Percentiles rank a stretch among this genome's conserved stretches.
Evolutionary conservation across 2,888 invertebrate genomes (phyloP).

Genomic region (Muscina levida): DNA sequence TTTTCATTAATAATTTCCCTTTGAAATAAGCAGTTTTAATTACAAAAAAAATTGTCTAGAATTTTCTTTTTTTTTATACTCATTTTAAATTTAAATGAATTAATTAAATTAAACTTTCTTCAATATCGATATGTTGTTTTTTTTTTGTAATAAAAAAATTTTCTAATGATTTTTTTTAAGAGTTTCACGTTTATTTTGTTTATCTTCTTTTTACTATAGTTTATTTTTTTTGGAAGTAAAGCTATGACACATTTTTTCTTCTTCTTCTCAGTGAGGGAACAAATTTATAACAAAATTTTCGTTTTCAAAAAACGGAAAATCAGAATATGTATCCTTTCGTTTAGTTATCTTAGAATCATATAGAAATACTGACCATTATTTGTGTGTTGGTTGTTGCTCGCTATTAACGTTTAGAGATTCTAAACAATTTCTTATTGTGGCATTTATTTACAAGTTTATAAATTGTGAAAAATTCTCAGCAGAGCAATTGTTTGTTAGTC

Average conservation of each 20-base stretch:
- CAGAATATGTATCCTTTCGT: background rate
- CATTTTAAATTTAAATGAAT: slow-evolving; percentile 54
- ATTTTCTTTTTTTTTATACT: slow-evolving; percentile 5
- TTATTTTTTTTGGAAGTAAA: background rate
- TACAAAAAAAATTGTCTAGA: slow-evolving; percentile 38
- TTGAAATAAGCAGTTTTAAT: slow-evolving; percentile 47
- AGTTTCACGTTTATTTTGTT: slow-evolving; percentile 7
- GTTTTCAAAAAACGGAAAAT: slow-evolving; percentile 16
- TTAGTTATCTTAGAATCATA: background rate
- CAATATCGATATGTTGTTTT: slow-evolving; percentile 67
- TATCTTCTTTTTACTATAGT: background rate
- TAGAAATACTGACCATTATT: slow-evolving; percentile 33
- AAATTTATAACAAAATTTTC: slow-evolving; percentile 15
- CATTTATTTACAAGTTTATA: slow-evolving; percentile 55
- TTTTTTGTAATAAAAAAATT: slow-evolving; percentile 56
- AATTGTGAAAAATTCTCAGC: slow-evolving; percentile 29
- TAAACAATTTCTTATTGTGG: slow-evolving; percentile 25
- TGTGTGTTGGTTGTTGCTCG: background rate
- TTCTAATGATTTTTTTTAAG: slow-evolving; percentile 27
- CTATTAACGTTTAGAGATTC: slow-evolving; percentile 13
- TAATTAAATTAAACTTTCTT: slow-evolving; percentile 53
- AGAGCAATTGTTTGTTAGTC: slow-evolving; percentile 39
- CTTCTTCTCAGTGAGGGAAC: background rate
- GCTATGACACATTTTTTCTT: slow-evolving; percentile 17
- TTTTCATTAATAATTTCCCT: slow-evolving; percentile 37